Percentiles rank a stretch among this genome's conserved stretches.
Evolutionary conservation across 2,797 vertebrate species (phyloP).

Genomic region (Thamnophis elegans): DNA sequence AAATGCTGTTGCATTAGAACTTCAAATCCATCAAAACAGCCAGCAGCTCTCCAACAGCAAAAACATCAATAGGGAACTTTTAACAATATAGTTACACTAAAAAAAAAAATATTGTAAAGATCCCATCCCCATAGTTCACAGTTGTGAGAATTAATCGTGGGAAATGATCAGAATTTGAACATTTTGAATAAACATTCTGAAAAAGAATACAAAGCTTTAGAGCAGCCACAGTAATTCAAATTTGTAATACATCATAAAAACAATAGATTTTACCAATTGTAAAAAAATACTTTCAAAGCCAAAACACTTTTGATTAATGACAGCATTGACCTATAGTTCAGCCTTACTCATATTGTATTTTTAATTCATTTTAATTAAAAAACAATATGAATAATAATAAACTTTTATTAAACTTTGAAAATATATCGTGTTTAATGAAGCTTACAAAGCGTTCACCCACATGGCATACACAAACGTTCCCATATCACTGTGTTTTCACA

Average conservation of each 20-base stretch:
- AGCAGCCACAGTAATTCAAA: conserved; percentile 47
- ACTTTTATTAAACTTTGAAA: conserved; percentile 18
- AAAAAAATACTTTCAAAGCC: conserved; percentile 30
- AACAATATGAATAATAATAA: conserved; percentile 6
- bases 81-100: conserved; percentile 15
- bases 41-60: conserved; percentile 51
- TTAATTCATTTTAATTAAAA: neutral
- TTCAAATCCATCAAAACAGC: conserved; percentile 56
- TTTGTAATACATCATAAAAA: conserved; percentile 54
- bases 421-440: conserved; percentile 38
- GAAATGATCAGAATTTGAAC: conserved; percentile 58
- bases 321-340: conserved; percentile 26
- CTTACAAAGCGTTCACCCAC: conserved; percentile 45
- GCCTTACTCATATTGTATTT: neutral
- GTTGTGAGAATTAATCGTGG: conserved; percentile 49
- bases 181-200: conserved; percentile 29
- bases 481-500: neutral
- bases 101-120: conserved; percentile 19
- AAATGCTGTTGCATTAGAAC: conserved; percentile 56
- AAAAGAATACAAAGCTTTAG: conserved; percentile 46
- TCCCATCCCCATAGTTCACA: neutral
- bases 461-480: conserved; percentile 38
- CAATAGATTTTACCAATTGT: conserved; percentile 43
- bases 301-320: conserved; percentile 48
- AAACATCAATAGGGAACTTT: conserved; percentile 37